These are phyloP conservation scores for Nycticorax nycticorax DNA, from an alignment of 2,113 vertebrate genomes.

Conservation along the genomic window DNA sequence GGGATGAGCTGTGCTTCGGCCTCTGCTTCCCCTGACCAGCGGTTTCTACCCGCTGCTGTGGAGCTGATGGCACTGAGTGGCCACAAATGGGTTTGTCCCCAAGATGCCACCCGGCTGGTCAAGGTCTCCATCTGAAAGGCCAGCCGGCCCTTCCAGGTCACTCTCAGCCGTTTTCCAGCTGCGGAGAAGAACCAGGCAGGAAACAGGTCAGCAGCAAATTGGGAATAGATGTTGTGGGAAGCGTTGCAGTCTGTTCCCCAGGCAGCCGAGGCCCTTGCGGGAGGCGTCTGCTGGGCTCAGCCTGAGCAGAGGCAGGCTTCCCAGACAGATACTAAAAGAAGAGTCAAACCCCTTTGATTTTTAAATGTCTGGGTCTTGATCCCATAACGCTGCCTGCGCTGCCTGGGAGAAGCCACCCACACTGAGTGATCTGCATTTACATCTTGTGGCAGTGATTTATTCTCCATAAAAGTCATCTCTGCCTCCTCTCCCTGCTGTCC, in stretches of 20 bases:
- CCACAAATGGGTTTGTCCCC: background rate
- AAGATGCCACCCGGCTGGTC: background rate
- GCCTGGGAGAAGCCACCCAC: background rate
- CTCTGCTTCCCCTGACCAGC: background rate
- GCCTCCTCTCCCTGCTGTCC: background rate
- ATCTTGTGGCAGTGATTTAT: background rate
- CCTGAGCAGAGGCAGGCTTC: background rate
- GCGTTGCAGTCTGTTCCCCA: fast-evolving
- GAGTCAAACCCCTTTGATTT: background rate
- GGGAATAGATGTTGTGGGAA: background rate
- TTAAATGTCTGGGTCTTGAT: background rate
- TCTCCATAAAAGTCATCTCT: background rate
- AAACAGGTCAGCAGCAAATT: background rate
- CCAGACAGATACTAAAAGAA: background rate
- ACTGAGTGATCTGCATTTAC: background rate
- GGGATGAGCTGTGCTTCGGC: fast-evolving
- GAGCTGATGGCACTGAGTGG: background rate
- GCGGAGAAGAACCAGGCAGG: background rate
- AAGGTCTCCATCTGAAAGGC: background rate
- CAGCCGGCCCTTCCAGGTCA: background rate
- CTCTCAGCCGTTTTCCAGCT: background rate
- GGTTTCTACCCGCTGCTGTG: background rate
- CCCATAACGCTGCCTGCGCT: background rate
- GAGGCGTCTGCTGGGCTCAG: background rate
- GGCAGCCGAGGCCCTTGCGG: fast-evolving